Evolutionary conservation across 2,888 invertebrate genomes (phyloP).

Genomic region (Rhorus exstirpatorius): DNA sequence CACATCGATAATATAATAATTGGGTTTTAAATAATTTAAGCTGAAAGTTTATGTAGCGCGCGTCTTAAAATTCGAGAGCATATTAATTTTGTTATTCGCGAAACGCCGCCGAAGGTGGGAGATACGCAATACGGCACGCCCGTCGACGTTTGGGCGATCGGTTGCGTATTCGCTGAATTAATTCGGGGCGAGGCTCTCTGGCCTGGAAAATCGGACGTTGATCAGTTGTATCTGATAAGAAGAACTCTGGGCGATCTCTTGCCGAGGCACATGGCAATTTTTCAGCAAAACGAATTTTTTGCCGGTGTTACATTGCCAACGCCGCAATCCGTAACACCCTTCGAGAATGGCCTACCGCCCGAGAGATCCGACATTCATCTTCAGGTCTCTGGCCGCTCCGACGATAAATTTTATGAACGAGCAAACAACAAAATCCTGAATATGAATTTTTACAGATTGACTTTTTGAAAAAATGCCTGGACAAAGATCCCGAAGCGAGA

Average conservation of each 20-base stretch:
- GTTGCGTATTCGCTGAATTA: constrained; percentile 95
- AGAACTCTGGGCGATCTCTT: constrained; percentile 97
- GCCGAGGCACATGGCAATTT: constrained; percentile 97
- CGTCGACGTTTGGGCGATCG: constrained; percentile 99
- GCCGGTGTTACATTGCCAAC: constrained; percentile 97
- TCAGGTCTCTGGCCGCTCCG: constrained; percentile 74
- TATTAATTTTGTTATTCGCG: too few species aligned
- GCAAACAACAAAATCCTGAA: too few species aligned
- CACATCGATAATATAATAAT: too few species aligned
- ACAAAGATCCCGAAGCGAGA: constrained; percentile 96
- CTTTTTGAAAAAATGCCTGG: constrained; percentile 94
- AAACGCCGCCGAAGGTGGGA: constrained; percentile 91
- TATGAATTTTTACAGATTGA: too few species aligned
- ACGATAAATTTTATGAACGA: not conserved
- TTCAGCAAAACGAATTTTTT: constrained; percentile 98
- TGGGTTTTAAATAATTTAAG: too few species aligned
- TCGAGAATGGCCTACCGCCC: constrained; percentile 96
- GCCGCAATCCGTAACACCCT: constrained; percentile 93
- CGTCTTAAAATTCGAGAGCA: too few species aligned
- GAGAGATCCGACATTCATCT: constrained; percentile 87
- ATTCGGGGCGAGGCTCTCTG: constrained; percentile 97
- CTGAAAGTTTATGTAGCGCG: too few species aligned
- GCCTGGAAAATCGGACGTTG: constrained; percentile 99
- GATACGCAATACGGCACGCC: constrained; percentile 97
- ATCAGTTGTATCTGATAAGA: constrained; percentile 98